These are phyloP conservation scores for Cyprinodon tularosa DNA, from an alignment of 2,113 vertebrate species.

Conservation along the genomic window DNA sequence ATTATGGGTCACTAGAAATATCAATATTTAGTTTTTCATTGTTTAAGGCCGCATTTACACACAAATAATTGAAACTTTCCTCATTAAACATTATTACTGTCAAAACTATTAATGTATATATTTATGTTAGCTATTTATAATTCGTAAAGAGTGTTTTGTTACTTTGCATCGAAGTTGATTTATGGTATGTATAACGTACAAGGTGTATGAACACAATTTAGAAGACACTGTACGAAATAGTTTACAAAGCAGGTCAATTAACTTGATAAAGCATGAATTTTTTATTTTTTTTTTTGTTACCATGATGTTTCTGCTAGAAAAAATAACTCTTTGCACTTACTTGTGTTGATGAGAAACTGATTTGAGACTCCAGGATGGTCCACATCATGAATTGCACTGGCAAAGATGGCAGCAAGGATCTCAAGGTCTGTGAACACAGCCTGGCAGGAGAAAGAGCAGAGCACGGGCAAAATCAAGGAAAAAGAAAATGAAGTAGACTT, in stretches of 20 bases:
- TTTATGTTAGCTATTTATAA: too few species aligned
- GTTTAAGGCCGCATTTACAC: too few species aligned
- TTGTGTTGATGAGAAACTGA: constrained; percentile 99
- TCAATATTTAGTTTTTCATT: neutral
- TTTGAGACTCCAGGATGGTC: constrained; percentile 99
- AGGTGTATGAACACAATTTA: neutral
- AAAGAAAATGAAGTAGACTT: constrained; percentile 51
- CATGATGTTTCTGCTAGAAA: constrained; percentile 40
- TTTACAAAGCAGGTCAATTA: neutral
- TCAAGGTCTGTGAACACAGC: constrained; percentile 99
- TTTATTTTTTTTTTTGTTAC: neutral
- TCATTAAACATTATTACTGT: too few species aligned
- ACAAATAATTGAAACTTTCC: too few species aligned
- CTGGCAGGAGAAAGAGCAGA: constrained; percentile 74
- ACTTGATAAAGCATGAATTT: neutral
- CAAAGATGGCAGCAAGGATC: constrained; percentile 98
- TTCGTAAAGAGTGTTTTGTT: too few species aligned
- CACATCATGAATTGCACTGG: constrained; percentile 98
- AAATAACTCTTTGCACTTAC: constrained; percentile 81
- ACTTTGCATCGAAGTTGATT: too few species aligned
- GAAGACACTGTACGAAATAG: neutral
- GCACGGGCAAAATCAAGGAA: constrained; percentile 10
- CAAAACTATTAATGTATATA: too few species aligned
- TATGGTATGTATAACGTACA: neutral
- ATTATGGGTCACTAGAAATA: neutral